phyloP scores from a whole-genome alignment of 2,888 invertebrate species.

The Camponotus fellah region DNA sequence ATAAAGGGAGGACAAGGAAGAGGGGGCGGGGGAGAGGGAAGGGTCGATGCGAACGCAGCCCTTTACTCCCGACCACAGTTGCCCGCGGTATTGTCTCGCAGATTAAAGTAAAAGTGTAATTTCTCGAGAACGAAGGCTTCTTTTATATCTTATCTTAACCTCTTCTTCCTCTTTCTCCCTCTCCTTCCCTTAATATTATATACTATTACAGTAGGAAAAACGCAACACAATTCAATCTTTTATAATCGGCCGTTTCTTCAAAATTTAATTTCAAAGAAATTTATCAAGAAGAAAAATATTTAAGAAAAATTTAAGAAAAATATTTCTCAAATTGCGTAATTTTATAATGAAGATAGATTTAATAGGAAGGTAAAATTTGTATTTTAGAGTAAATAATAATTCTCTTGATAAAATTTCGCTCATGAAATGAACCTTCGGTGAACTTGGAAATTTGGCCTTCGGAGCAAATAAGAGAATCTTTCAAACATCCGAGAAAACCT shows the following conservation, averaged over 20 bases:
- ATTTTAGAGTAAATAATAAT: neutral
- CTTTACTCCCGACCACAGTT: slow-evolving; percentile 69
- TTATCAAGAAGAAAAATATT: no score
- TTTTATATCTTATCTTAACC: slow-evolving; percentile 53
- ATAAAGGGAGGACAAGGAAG: slow-evolving; percentile 20
- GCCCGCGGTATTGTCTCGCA: slow-evolving; percentile 80
- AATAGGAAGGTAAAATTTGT: slow-evolving; percentile 1
- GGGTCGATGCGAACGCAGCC: slow-evolving; percentile 74
- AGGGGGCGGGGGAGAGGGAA: slow-evolving; percentile 41
- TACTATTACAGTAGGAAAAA: neutral
- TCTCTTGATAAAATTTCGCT: neutral
- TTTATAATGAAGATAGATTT: slow-evolving; percentile 8
- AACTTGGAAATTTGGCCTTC: neutral
- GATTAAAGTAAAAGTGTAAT: slow-evolving; percentile 84
- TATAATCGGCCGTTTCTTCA: neutral
- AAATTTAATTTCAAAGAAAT: neutral
- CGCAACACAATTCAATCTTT: neutral
- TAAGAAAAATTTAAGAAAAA: neutral
- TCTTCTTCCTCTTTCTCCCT: slow-evolving; percentile 13
- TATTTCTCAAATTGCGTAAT: neutral
- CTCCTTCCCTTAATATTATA: neutral
- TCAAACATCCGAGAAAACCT: slow-evolving; percentile 40
- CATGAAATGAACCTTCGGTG: neutral
- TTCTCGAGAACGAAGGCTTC: slow-evolving; percentile 74
- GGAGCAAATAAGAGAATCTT: slow-evolving; percentile 38